Percentiles rank a stretch among this genome's conserved stretches.
phyloP scores from a whole-genome alignment of 2,797 vertebrate species.

The Austrolebias charrua region DNA sequence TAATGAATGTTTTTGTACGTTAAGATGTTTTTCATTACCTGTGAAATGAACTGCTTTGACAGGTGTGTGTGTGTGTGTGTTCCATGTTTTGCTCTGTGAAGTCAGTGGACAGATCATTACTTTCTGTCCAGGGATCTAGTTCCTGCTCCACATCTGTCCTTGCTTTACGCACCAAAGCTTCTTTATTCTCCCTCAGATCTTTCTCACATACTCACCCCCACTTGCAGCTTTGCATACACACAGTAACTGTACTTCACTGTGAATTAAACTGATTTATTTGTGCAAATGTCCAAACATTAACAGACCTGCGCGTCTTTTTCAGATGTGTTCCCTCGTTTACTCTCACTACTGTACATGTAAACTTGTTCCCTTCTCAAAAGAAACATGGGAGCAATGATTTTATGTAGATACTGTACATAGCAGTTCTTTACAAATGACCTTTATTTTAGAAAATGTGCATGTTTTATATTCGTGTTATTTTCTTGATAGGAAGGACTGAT shows the following conservation, averaged over 20 bases:
- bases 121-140: conserved; percentile 87
- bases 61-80: conserved; percentile 34
- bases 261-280: conserved; percentile 68
- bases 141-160: conserved; percentile 92
- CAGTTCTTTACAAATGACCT: neutral
- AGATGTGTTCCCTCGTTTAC: conserved; percentile 39
- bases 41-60: neutral
- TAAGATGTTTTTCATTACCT: neutral
- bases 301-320: conserved; percentile 82
- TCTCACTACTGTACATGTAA: conserved; percentile 34
- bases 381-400: conserved; percentile 35
- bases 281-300: conserved; percentile 85
- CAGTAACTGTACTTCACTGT: conserved; percentile 48
- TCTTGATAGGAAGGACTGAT: conserved; percentile 1
- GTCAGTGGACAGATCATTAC: conserved; percentile 87
- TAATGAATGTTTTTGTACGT: neutral
- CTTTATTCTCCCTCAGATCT: conserved; percentile 87
- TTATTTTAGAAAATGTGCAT: neutral
- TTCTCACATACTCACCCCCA: conserved; percentile 32
- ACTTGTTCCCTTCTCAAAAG: conserved; percentile 10
- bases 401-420: conserved; percentile 4
- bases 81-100: conserved; percentile 84
- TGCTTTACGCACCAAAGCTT: conserved; percentile 83
- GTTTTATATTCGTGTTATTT: conserved; percentile 8
- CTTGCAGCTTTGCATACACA: conserved; percentile 32